Percentiles rank a stretch among this genome's conserved stretches.
These are phyloP conservation scores for Clarias macrocephalus DNA, from an alignment of 2,113 vertebrate genomes.

Conservation along the genomic window DNA sequence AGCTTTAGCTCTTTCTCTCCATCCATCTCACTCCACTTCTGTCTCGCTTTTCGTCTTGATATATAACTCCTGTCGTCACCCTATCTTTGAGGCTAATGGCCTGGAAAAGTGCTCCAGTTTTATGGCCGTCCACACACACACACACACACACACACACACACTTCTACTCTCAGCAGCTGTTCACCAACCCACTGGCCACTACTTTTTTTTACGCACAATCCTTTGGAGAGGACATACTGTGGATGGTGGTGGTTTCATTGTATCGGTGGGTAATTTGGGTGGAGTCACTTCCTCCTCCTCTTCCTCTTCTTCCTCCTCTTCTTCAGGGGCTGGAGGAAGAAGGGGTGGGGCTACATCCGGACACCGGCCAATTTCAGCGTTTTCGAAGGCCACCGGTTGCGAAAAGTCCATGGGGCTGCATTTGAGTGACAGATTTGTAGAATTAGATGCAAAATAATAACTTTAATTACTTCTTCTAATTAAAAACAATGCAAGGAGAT, in stretches of 20 bases:
- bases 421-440: constrained; percentile 51
- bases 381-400: constrained; percentile 85
- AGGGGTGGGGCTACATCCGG: constrained; percentile 69
- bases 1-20: not conserved
- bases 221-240: constrained; percentile 40
- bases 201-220: constrained; percentile 2
- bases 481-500: not conserved
- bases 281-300: constrained; percentile 52
- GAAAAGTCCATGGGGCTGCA: constrained; percentile 91
- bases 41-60: constrained; percentile 51
- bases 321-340: constrained; percentile 58
- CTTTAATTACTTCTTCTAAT: not conserved
- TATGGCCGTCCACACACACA: not conserved
- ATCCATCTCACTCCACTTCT: constrained; percentile 27
- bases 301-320: constrained; percentile 61
- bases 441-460: not conserved
- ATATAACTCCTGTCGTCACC: constrained; percentile 47
- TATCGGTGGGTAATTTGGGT: constrained; percentile 5
- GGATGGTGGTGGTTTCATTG: constrained; percentile 41
- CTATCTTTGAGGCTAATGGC: constrained; percentile 62
- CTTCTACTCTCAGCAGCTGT: not conserved
- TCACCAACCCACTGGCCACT: not conserved
- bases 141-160: not conserved
- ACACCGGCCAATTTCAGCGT: constrained; percentile 92
- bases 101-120: constrained; percentile 60